Base-by-base conservation (phyloP, 1,140 invertebrate species). In the Geopemphigus sp. region DNA sequence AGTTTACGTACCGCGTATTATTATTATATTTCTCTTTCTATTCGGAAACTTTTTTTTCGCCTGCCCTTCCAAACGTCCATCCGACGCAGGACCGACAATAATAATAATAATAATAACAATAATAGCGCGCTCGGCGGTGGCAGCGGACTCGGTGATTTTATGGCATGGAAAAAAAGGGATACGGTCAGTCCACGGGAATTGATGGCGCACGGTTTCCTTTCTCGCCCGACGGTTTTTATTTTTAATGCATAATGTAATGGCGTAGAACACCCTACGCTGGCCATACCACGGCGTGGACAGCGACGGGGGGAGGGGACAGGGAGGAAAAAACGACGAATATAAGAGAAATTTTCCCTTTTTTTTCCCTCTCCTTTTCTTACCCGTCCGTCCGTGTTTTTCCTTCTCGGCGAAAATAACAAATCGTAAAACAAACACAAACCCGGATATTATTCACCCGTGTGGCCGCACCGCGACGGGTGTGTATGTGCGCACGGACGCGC, bases 211-310 rank as follows among this genome's bases (percentile, higher is more conserved):
- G 74, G 74, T 47, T 78, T 78, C 57, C 74, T 61, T 63, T 78
- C 57, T 78, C 54, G 32, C 74, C 74, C 56, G 57, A 26, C 57
- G 39, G 57, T 78, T 78, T 78, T 63, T 78, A 78, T 78, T 78
- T 78, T 78, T 78, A 78, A 78, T 78, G 74, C 74, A 78, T 78
- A 78, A 78, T 78, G 74, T 78, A 78, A 78, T 78, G 74, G 74
- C 74, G 12, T 47, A 61, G 57, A 50, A 50, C 74, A 78, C 57
- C 57, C 54, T 19, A 78, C 17, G 47, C 57, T 29, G 2, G 15
- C 68, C 19, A 10, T 11, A 8, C 10, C 14, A 12, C 12, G n/a
- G 50, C 26, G 29, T 14, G 24, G 45, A 70, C 1, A 0, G 17
- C 1, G 32, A 61, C 32, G 57, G 19, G 15, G 29, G n/a, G 32